A percentile compares a stretch with the other conserved stretches of the same genome.
Evolutionary conservation across 2,797 vertebrate species (phyloP).

Genomic region (Halcyon badia): DNA sequence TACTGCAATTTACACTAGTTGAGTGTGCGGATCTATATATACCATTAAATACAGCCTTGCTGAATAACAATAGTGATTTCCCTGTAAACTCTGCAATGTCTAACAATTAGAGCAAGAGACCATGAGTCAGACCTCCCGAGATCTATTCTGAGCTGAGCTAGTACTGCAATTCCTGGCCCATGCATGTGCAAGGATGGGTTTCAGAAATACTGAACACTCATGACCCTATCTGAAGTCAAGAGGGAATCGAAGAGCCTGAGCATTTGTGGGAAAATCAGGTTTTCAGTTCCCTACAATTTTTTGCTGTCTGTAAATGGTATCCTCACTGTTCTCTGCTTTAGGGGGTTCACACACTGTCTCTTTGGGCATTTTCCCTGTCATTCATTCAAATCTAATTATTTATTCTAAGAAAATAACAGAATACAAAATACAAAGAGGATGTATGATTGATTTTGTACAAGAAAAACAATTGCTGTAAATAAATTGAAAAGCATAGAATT

Average conservation of each 20-base stretch:
- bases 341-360: neutral
- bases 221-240: neutral
- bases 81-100: neutral
- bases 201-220: neutral
- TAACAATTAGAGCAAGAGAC: conserved; percentile 7
- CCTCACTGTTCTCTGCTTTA: neutral
- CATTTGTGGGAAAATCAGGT: neutral
- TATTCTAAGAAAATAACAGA: neutral
- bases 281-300: neutral
- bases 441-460: neutral
- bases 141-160: conserved; percentile 1
- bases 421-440: neutral
- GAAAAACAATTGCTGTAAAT: neutral
- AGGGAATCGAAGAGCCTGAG: neutral
- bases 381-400: neutral
- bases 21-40: neutral
- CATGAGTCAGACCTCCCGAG: conserved; percentile 10
- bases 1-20: neutral
- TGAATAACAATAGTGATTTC: conserved; percentile 27
- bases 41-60: neutral
- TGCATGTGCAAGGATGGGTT: neutral
- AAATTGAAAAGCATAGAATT: neutral
- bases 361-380: neutral
- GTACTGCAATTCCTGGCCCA: accelerated
- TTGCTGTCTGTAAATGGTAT: neutral